Conservation (phyloP, 2,888 invertebrate species). For the Calliphora vomitoria region DNA sequence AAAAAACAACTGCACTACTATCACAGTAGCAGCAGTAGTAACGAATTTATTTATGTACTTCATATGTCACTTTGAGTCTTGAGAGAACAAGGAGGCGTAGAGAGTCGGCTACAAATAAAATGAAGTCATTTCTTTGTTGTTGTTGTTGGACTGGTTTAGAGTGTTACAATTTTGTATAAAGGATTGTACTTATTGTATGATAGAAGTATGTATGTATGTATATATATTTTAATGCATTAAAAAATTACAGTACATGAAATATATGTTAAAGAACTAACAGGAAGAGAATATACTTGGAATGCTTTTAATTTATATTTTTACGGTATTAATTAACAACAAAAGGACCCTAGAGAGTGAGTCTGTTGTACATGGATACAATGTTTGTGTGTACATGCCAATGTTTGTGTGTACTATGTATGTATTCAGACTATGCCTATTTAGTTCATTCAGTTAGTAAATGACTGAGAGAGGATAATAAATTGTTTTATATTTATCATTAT, state of each 20-base stretch:
- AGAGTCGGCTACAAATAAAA: slow-evolving; percentile 5
- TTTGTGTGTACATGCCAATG: background rate
- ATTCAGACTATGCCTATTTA: background rate
- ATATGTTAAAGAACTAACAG: background rate
- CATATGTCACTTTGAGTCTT: background rate
- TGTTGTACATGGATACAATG: background rate
- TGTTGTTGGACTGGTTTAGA: background rate
- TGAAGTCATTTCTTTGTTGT: slow-evolving; percentile 46
- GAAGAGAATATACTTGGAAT: background rate
- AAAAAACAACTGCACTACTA: background rate
- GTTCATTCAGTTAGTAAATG: background rate
- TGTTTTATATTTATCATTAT: slow-evolving; percentile 53
- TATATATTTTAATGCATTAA: slow-evolving; percentile 12
- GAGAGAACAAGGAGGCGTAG: slow-evolving; percentile 4
- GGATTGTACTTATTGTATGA: background rate
- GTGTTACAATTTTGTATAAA: background rate
- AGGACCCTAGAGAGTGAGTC: slow-evolving; percentile 30
- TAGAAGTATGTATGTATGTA: too few species aligned
- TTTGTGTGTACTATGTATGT: background rate
- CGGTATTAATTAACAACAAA: slow-evolving; percentile 46
- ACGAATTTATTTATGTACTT: too few species aligned
- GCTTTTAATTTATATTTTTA: slow-evolving; percentile 32
- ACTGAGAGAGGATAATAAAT: slow-evolving; percentile 42
- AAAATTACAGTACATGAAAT: slow-evolving; percentile 7
- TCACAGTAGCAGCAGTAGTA: background rate